Evolutionary conservation across 2,888 invertebrate genomes (phyloP), one percentile per base, ranked within the genome.

Genomic region (Chelonus formosanus): DNA sequence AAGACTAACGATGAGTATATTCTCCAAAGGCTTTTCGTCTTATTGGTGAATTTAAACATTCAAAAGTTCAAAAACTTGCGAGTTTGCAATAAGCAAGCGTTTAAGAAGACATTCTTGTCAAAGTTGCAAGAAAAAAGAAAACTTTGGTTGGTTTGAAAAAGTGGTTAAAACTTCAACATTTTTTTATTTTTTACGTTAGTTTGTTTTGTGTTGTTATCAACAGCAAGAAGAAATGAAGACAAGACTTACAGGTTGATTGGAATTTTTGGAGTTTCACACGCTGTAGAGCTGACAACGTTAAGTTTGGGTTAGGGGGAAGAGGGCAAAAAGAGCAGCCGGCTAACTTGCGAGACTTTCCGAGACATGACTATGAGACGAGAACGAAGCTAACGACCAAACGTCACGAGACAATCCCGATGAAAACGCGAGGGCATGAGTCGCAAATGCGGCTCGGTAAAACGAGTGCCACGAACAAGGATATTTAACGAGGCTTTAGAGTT

Each of bases 361-460:
- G 65, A 74, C 60, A 72, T 64, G 70, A 71, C 67, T 72, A 70
- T 70, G 67, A 60, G 68, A 73, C 64, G 69, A 67, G 65, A 70
- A 62, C 34, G 61, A 59, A 70, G 72, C 72, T 79, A 79, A 81
- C 77, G 77, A 76, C 75, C 73, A 58, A 65, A 71, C 73, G 75
- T 78, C 80, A 80, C 78, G 79, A 79, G 74, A 78, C 76, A 75
- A 75, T 74, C 67, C 69, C 63, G 67, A 73, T 70, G 74, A 74
- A 77, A 75, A 75, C 74, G 73, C 74, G 71, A 74, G 63, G 60
- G 60, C 62, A 61, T 62, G 31, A 52, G 60, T 36, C 52, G 48
- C 55, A 48, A 53, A 67, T 67, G 69, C 54, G 56, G 2, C 20
- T 20, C 2, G 20, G 64, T 66, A 68, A 66, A 67, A 70, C 70